Conservation (phyloP, 2,797 vertebrate genomes). For the Monodelphis domestica region DNA sequence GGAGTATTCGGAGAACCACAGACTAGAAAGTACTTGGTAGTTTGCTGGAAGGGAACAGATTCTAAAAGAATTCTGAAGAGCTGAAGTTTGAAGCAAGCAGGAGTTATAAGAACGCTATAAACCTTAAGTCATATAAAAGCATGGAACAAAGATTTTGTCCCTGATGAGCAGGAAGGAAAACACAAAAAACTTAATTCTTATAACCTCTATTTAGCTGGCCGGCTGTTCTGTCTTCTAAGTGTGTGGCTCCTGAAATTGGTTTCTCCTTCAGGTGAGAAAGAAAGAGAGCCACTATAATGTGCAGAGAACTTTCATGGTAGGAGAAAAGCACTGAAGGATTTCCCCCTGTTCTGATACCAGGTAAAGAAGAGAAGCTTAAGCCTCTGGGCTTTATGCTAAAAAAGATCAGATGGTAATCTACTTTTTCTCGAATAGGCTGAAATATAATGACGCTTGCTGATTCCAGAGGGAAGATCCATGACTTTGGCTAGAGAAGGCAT, state of each 20-base stretch:
- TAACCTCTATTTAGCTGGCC: neutral
- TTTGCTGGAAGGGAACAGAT: neutral
- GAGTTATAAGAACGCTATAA: neutral
- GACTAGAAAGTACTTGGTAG: neutral
- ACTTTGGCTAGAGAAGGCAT: neutral
- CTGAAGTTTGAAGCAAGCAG: neutral
- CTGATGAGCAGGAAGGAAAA: neutral
- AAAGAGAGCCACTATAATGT: neutral
- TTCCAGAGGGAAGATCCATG: neutral
- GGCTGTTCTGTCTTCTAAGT: neutral
- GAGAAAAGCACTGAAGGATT: neutral
- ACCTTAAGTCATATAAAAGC: neutral
- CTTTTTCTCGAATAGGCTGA: neutral
- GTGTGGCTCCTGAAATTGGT: neutral
- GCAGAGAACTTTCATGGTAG: neutral
- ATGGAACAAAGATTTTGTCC: neutral
- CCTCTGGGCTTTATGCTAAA: neutral
- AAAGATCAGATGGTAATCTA: neutral
- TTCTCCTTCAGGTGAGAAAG: neutral
- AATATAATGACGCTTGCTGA: neutral
- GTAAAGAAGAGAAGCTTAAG: neutral
- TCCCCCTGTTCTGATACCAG: neutral
- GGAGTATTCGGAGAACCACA: neutral
- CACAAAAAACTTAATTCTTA: neutral
- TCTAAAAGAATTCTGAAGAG: neutral